Evolutionary conservation across 2,113 vertebrate genomes (phyloP), one percentile per base, ranked within the genome.

Genomic region (Scophthalmus maximus): DNA sequence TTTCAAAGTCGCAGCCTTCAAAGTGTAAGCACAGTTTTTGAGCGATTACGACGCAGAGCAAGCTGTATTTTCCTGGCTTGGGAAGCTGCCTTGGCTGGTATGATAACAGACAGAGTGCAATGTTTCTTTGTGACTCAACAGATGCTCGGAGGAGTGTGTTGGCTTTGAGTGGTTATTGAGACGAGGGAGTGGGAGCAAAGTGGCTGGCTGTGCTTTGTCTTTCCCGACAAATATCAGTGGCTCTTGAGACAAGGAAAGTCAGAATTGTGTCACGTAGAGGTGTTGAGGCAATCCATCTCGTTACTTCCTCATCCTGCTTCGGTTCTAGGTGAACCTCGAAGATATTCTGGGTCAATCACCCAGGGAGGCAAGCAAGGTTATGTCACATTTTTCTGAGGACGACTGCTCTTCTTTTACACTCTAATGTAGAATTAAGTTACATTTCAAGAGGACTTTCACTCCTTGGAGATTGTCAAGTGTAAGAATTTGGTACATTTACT

Each of bases 111-210:
- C 60, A 7, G 68, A 51, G 82, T 70, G 69, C 18, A 20, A 47
- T n/a, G 73, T 71, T 68, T 78, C 75, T 81, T 68, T 83, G 79
- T 68, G 73, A 79, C 77, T 81, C 78, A 62, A 85, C 83, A 88
- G 86, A 88, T 86, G 86, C 78, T 83, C 60, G 56, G 84, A 86
- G 74, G 68, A 87, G 84, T 82, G 79, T 58, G 80, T 64, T 63
- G 75, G 81, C 75, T 81, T 69, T 26, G 57, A 66, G 56, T 47
- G 42, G 47, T 56, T 81, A 55, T 36, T 73, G 74, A 78, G 78
- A 73, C 17, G 60, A 60, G 64, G 59, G 73, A 78, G 79, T 67
- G 63, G 60, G 69, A 74, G 62, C 61, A 58, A 23, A 32, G 78
- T 30, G 73, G 53, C 75, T 46, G 74, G 57, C 50, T 76, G 56